Evolutionary conservation across 2,888 invertebrate species (phyloP), one percentile per base, ranked within the genome.

Genomic region (Epirrhoe alternata): DNA sequence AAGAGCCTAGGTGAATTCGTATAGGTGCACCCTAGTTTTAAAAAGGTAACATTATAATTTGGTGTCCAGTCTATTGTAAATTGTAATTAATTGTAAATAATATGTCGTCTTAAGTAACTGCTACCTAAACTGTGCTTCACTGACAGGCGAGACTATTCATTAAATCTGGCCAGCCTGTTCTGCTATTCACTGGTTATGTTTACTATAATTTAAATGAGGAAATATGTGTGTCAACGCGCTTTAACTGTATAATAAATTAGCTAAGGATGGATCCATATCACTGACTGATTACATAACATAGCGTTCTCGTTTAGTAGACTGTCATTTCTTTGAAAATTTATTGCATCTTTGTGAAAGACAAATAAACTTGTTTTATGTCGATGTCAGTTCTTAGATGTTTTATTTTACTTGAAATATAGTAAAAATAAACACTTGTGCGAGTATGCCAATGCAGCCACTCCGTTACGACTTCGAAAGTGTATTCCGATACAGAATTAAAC

Each of bases 81-180:
- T 45, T 6, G 30, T 42, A 24, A 0, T 55, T 30, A 33, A 31
- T 10, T 57, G n/a, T 30, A 56, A 51, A 56, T 42, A 42, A 12
- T 42, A 12, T 12, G 38, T 42, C 12, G 38, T 42, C 12, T 10
- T 42, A 16, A 35, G 24, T 47, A 33, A 57, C 65, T 65, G 16
- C 8, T 62, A 12, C 42, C 7, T 38, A 50, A 58, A 58, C 61
- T 61, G 61, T 33, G 60, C 31, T 42, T 10, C 6, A 38, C 54
- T 61, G 64, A 68, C 68, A 69, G 49, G n/a, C 53, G 49, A 50
- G 56, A 61, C 67, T 66, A 63, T 72, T 72, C 69, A 70, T 69
- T 65, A 66, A 66, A 58, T 10, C 38, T 68, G 60, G 63, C 64
- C 64, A 58, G 62, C 60, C 63, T 52, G 66, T 65, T 64, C 63